Evolutionary conservation across 2,888 invertebrate genomes (phyloP).

Genomic region (Camptogramma bilineatum): DNA sequence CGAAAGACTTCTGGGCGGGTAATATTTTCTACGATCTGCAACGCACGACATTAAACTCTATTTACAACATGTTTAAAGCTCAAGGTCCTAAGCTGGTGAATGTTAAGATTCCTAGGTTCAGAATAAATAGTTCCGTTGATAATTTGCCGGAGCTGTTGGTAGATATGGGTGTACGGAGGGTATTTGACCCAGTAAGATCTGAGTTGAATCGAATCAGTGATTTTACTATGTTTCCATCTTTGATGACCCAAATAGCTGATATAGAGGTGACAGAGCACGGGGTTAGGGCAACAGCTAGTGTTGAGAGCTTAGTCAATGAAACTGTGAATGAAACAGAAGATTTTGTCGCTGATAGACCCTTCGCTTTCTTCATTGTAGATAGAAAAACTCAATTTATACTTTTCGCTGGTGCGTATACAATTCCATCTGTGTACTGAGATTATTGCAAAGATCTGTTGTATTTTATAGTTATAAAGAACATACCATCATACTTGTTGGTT

Average conservation of each 20-base stretch:
- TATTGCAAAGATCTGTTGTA: conserved; percentile 11
- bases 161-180: conserved; percentile 69
- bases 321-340: conserved; percentile 40
- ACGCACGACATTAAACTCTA: conserved; percentile 54
- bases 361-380: conserved; percentile 66
- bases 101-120: conserved; percentile 66
- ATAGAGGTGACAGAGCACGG: conserved; percentile 67
- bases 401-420: conserved; percentile 66
- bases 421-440: conserved; percentile 53
- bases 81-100: conserved; percentile 51
- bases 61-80: conserved; percentile 57
- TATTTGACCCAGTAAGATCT: conserved; percentile 63
- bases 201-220: conserved; percentile 63
- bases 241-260: conserved; percentile 62
- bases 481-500: neutral
- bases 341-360: conserved; percentile 63
- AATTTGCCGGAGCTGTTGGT: conserved; percentile 64
- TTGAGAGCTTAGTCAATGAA: conserved; percentile 47
- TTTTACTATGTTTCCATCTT: conserved; percentile 58
- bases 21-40: conserved; percentile 63
- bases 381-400: conserved; percentile 63
- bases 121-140: conserved; percentile 55
- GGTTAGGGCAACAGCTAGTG: conserved; percentile 43
- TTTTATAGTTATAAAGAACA: neutral
- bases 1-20: conserved; percentile 44